These are phyloP conservation scores for Cassiopea andromeda DNA, from an alignment of 30 jellyfish, hydroid and myxozoan species.

Conservation along the genomic window DNA sequence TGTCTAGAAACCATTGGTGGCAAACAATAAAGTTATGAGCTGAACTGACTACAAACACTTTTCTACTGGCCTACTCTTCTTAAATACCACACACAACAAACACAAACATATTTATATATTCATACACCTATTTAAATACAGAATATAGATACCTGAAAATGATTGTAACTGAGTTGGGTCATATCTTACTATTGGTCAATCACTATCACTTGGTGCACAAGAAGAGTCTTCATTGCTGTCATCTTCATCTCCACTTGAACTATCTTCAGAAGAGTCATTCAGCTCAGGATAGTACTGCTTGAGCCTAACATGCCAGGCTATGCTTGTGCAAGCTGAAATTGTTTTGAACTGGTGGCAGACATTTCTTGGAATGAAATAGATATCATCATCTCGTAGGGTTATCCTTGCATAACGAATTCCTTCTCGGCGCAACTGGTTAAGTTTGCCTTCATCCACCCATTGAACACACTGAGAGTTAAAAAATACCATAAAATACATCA, in stretches of 20 bases:
- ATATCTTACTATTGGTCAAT: neutral
- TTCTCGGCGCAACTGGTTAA: conserved; percentile 94
- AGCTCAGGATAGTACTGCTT: conserved; percentile 87
- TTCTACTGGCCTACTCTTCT: neutral
- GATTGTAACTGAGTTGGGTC: neutral
- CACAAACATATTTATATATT: neutral
- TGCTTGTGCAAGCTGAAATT: conserved; percentile 92
- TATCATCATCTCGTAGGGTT: conserved; percentile 89
- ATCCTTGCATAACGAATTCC: conserved; percentile 93
- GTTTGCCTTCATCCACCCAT: conserved; percentile 98
- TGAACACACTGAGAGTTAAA: conserved; percentile 79
- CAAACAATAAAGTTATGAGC: too few relatives aligned
- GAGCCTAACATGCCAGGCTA: conserved; percentile 98
- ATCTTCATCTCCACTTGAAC: conserved; percentile 58
- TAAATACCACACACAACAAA: conserved; percentile 19
- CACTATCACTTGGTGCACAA: conserved; percentile 27
- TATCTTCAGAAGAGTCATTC: conserved; percentile 32
- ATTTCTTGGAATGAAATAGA: conserved; percentile 94
- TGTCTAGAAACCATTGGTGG: too few relatives aligned
- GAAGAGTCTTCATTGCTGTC: conserved; percentile 50
- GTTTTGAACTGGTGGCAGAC: conserved; percentile 99
- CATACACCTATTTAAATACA: neutral
- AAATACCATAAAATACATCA: neutral
- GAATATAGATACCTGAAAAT: neutral
- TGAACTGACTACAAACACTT: too few relatives aligned